Evolutionary conservation across 2,797 vertebrate genomes (phyloP).

Genomic region (Moxostoma hubbsi): DNA sequence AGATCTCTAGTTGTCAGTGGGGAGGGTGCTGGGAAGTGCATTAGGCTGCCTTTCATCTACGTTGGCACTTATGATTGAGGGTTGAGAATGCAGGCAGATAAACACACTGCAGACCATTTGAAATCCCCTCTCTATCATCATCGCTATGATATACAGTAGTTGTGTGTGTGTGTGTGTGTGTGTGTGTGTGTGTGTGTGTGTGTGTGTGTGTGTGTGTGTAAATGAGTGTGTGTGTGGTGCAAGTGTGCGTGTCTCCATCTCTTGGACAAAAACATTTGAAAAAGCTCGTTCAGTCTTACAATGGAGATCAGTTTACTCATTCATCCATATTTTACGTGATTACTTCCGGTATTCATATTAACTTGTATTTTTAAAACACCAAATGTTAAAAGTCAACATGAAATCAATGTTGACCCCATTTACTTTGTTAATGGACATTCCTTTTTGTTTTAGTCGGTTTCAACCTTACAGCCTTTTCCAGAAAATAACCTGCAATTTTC

Average conservation of each 20-base stretch:
- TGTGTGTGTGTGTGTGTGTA: not conserved
- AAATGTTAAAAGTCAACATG: too few relatives aligned
- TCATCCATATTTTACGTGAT: conserved; percentile 1
- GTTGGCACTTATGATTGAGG: conserved; percentile 60
- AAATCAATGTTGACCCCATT: too few relatives aligned
- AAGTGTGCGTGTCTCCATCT: not conserved
- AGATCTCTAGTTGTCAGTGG: conserved; percentile 14
- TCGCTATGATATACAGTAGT: conserved; percentile 34
- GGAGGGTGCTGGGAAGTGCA: conserved; percentile 58
- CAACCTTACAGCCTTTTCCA: too few relatives aligned
- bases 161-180: conserved; percentile 8
- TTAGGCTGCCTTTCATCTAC: conserved; percentile 73
- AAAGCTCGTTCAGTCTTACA: not conserved
- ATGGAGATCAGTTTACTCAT: conserved; percentile 1
- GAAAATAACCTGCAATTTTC: too few relatives aligned
- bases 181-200: not conserved
- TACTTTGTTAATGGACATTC: too few relatives aligned
- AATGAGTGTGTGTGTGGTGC: not conserved
- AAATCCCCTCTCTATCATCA: not conserved
- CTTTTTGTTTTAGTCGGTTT: too few relatives aligned
- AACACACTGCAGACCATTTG: conserved; percentile 63
- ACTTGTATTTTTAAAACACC: too few relatives aligned
- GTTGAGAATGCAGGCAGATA: conserved; percentile 64
- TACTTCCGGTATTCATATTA: too few relatives aligned
- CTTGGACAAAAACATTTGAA: not conserved